Conservation (phyloP, 1,140 invertebrate genomes). For the Palaemon carinicauda region DNA sequence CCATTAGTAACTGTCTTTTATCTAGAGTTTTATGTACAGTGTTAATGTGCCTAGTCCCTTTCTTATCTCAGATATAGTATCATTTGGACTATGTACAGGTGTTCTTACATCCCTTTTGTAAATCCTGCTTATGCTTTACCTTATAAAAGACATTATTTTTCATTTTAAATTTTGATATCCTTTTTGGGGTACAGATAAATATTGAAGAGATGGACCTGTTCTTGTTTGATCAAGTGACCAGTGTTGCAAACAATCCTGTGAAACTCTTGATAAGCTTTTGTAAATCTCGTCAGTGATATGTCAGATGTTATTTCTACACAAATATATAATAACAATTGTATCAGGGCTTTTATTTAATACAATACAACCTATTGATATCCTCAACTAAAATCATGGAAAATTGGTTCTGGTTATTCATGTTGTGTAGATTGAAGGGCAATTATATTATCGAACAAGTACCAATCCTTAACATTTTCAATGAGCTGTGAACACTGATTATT, state of each 20-base stretch:
- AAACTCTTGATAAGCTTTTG: conserved; percentile 50
- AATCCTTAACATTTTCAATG: too few species aligned
- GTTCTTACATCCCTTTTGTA: too few species aligned
- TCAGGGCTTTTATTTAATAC: not conserved
- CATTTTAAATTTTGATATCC: too few species aligned
- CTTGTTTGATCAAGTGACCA: conserved; percentile 13
- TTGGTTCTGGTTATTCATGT: too few species aligned
- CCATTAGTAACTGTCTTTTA: not conserved
- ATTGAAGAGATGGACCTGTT: conserved; percentile 1
- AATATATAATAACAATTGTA: conserved; percentile 52
- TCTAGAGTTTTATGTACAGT: not conserved
- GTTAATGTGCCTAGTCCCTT: not conserved
- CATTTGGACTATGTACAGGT: too few species aligned
- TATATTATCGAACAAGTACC: too few species aligned
- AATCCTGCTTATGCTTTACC: too few species aligned
- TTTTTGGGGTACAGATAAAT: not conserved
- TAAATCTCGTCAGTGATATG: conserved; percentile 49
- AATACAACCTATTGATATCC: too few species aligned
- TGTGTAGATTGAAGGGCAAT: too few species aligned
- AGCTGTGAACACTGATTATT: too few species aligned
- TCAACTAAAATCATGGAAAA: too few species aligned
- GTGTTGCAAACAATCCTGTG: conserved; percentile 32
- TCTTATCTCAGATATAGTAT: not conserved
- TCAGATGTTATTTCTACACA: conserved; percentile 55
- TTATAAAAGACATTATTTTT: too few species aligned